These are phyloP conservation scores for Myotis myotis DNA, from an alignment of 2,797 vertebrate species.

Conservation along the genomic window DNA sequence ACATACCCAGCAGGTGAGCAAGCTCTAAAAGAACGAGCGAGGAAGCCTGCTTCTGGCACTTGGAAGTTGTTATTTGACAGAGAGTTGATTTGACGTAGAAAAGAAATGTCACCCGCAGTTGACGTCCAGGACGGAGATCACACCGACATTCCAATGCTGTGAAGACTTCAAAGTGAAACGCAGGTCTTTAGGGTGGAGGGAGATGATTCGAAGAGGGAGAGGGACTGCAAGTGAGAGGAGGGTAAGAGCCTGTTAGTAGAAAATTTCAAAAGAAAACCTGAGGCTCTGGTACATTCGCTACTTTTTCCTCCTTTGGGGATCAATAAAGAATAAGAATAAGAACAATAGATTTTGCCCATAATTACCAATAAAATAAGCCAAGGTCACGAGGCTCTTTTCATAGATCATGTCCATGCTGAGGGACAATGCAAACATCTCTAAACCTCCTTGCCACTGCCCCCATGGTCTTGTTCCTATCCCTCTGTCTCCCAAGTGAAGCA, in stretches of 20 bases:
- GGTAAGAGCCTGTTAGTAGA: background rate
- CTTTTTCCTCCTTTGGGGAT: background rate
- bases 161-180: background rate
- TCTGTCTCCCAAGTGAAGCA: background rate
- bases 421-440: background rate
- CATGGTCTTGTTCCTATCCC: background rate
- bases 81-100: background rate
- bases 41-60: background rate
- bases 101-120: background rate
- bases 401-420: background rate
- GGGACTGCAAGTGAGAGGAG: background rate
- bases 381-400: background rate
- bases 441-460: background rate
- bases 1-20: background rate
- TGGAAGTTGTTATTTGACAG: background rate
- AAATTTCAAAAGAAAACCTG: background rate
- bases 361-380: conserved; percentile 12
- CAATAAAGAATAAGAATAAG: background rate
- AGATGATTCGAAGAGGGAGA: background rate
- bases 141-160: background rate
- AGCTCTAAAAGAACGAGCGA: background rate
- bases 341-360: background rate
- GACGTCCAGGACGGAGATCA: background rate
- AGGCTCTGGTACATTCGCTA: background rate
- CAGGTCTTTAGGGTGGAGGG: background rate